Evolutionary conservation across 2,797 vertebrate genomes (phyloP).

Genomic region (Danio kyathit): DNA sequence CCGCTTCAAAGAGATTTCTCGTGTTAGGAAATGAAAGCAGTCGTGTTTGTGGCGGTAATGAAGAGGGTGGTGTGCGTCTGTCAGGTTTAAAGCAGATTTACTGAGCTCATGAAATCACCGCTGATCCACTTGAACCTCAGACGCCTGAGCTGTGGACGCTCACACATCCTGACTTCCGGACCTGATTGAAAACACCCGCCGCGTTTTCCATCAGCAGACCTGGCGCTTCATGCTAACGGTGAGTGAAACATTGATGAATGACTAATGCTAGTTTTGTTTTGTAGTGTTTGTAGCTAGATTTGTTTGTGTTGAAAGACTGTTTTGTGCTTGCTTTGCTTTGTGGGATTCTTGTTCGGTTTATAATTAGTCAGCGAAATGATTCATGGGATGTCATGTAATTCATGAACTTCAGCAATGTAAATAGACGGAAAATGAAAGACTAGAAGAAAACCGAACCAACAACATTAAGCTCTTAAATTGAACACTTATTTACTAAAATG

Average conservation of each 20-base stretch:
- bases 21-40: too few relatives aligned
- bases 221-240: neutral
- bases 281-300: neutral
- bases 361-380: too few relatives aligned
- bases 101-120: constrained; percentile 30
- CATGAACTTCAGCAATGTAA: too few relatives aligned
- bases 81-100: constrained; percentile 23
- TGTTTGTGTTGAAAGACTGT: neutral
- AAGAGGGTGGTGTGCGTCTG: neutral
- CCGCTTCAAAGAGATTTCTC: too few relatives aligned
- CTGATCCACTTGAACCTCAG: constrained; percentile 24
- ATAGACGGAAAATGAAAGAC: too few relatives aligned
- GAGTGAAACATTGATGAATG: neutral
- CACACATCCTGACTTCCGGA: constrained; percentile 13
- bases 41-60: too few relatives aligned
- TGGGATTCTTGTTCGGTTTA: too few relatives aligned
- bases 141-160: constrained; percentile 26
- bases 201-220: neutral
- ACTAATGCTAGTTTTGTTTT: too few relatives aligned
- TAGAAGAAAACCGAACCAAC: too few relatives aligned
- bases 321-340: neutral
- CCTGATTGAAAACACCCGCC: constrained; percentile 14
- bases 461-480: too few relatives aligned
- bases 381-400: too few relatives aligned
- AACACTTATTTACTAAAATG: too few relatives aligned